Conservation (phyloP, 2,888 invertebrate genomes). For the Xestia sexstrigata region DNA sequence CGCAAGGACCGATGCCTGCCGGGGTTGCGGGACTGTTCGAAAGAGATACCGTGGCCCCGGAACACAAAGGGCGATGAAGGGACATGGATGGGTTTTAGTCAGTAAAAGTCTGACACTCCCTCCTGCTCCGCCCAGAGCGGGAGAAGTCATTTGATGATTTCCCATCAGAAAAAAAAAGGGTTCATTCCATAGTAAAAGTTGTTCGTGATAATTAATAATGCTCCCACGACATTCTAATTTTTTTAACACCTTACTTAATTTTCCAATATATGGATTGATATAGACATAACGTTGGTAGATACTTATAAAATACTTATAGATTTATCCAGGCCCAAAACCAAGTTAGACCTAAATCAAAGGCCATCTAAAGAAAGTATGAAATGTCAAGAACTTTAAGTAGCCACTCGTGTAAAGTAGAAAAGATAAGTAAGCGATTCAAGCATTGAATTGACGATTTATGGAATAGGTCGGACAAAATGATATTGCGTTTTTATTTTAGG, state of each 20-base stretch:
- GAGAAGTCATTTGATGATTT: no score
- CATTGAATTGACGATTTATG: neutral
- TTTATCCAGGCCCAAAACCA: neutral
- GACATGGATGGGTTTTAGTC: no score
- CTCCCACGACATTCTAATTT: no score
- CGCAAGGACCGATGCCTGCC: no score
- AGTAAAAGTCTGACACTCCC: no score
- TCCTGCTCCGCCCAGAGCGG: no score
- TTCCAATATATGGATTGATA: neutral
- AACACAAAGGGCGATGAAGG: no score
- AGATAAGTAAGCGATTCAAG: neutral
- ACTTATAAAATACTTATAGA: neutral
- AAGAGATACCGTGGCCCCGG: no score
- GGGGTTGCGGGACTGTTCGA: no score
- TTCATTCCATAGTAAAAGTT: no score
- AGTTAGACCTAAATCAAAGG: neutral
- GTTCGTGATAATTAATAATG: no score
- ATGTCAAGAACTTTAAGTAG: constrained; percentile 18
- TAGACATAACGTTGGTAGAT: neutral
- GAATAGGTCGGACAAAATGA: neutral
- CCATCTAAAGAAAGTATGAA: neutral
- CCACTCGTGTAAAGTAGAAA: neutral
- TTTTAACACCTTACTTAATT: neutral
- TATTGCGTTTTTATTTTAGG: neutral
- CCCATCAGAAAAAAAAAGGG: no score